phyloP scores from a whole-genome alignment of 2,797 vertebrate species.

The Cygnus olor region DNA sequence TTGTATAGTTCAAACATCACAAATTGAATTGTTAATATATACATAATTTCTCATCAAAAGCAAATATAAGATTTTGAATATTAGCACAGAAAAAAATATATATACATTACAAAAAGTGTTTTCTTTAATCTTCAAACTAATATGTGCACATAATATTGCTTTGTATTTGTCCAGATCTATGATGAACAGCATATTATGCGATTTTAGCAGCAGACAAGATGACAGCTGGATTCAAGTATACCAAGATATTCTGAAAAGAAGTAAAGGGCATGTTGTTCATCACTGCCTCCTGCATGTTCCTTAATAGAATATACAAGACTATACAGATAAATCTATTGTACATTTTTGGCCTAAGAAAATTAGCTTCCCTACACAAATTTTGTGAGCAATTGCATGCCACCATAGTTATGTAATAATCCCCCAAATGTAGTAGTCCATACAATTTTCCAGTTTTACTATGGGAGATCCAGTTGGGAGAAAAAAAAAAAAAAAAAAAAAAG shows the following conservation, averaged over 20 bases:
- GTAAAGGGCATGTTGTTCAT: background rate
- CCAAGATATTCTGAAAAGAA: background rate
- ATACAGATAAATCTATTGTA: background rate
- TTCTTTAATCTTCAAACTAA: background rate
- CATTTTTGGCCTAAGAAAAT: background rate
- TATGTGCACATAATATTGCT: background rate
- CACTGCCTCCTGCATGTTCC: background rate
- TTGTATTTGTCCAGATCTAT: background rate
- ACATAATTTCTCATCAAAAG: background rate
- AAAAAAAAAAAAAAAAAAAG: background rate
- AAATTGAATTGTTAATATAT: background rate
- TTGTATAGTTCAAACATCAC: background rate
- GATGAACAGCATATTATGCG: background rate
- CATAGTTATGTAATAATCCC: background rate
- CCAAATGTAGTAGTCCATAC: background rate
- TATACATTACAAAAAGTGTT: background rate
- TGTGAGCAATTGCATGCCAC: background rate
- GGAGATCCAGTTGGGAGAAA: background rate
- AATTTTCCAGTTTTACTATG: background rate
- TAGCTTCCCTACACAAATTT: background rate
- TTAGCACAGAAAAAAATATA: background rate
- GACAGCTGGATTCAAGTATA: background rate
- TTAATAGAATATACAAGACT: background rate
- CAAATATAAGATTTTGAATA: background rate
- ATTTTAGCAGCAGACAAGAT: background rate